phyloP scores from a whole-genome alignment of 2,113 vertebrate genomes.

The Lophotis ruficrista region DNA sequence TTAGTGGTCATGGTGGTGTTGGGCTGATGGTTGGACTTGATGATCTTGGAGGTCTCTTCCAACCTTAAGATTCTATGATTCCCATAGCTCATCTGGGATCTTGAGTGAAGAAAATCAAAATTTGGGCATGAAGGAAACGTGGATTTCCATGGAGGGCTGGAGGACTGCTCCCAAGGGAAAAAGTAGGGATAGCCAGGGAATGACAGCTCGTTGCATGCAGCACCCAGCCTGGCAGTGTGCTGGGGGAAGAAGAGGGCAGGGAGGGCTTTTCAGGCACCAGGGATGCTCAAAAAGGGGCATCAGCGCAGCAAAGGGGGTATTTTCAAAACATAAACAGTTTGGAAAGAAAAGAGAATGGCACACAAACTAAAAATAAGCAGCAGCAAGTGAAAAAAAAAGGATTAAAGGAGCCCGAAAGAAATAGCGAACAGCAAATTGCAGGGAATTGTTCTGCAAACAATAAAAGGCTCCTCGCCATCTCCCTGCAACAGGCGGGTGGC shows the following conservation, averaged over 20 bases:
- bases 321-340: constrained; percentile 24
- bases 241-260: neutral
- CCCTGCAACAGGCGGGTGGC: constrained; percentile 34
- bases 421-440: constrained; percentile 48
- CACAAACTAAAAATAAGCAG: constrained; percentile 1
- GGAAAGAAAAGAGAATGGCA: neutral
- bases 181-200: neutral
- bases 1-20: too few species aligned
- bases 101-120: neutral
- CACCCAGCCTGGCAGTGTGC: neutral
- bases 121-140: neutral
- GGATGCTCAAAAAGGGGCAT: neutral
- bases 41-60: too few species aligned
- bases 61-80: neutral
- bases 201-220: neutral
- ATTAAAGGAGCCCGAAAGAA: constrained; percentile 14
- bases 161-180: neutral
- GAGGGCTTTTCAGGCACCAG: neutral
- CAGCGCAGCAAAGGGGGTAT: neutral
- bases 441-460: constrained; percentile 58
- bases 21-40: too few species aligned
- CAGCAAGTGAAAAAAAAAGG: neutral
- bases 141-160: neutral
- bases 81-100: neutral
- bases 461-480: constrained; percentile 46